Conservation (phyloP, 2,888 invertebrate species). For the Pterostichus madidus region DNA sequence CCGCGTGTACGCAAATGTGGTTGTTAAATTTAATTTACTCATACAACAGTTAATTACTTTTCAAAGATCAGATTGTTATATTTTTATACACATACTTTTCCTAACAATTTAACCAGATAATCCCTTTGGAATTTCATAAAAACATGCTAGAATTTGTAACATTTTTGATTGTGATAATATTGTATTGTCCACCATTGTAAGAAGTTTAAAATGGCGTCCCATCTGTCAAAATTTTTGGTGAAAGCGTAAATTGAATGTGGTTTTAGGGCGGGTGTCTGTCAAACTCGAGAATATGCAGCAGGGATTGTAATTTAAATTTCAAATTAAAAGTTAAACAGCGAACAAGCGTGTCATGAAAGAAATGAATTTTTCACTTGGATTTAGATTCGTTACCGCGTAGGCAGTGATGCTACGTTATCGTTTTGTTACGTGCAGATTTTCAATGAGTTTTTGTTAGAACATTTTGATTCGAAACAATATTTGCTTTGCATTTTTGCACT, state of each 20-base stretch:
- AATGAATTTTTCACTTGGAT: slow-evolving; percentile 52
- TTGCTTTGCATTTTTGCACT: slow-evolving; percentile 22
- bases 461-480: slow-evolving; percentile 41
- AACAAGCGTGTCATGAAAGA: slow-evolving; percentile 37
- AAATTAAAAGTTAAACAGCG: slow-evolving; percentile 52
- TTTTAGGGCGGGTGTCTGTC: slow-evolving; percentile 33
- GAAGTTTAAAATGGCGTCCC: not conserved
- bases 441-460: slow-evolving; percentile 33
- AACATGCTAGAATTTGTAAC: too few relatives aligned
- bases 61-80: not conserved
- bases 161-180: not conserved
- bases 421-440: slow-evolving; percentile 15
- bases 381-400: slow-evolving; percentile 8
- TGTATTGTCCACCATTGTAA: not conserved
- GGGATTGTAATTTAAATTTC: slow-evolving; percentile 51
- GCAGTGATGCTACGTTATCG: not conserved
- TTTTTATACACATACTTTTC: too few relatives aligned
- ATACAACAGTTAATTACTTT: slow-evolving; percentile 15
- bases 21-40: slow-evolving; percentile 28
- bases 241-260: slow-evolving; percentile 39
- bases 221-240: slow-evolving; percentile 15
- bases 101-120: too few relatives aligned
- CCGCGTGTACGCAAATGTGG: not conserved
- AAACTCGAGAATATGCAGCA: slow-evolving; percentile 24
- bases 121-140: too few relatives aligned